Percentiles rank a stretch among this genome's conserved stretches.
phyloP scores from a whole-genome alignment of 2,797 vertebrate species.

The Gymnothorax reevesii region DNA sequence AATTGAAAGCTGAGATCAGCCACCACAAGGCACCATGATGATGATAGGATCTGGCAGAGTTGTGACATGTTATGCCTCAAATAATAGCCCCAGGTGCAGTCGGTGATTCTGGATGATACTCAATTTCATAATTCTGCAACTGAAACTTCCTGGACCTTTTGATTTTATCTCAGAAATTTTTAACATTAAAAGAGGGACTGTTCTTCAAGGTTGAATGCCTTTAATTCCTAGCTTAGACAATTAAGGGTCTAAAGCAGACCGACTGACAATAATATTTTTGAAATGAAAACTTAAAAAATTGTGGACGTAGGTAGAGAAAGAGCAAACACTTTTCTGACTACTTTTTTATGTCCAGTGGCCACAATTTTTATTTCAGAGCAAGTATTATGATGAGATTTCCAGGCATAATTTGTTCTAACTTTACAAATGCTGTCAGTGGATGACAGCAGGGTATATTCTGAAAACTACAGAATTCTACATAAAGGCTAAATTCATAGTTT shows the following conservation, averaged over 20 bases:
- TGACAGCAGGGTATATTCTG: too few relatives aligned
- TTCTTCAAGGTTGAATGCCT: slow-evolving; percentile 78
- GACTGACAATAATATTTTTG: slow-evolving; percentile 73
- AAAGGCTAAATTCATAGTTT: too few relatives aligned
- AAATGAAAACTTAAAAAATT: slow-evolving; percentile 66
- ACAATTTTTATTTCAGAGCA: not conserved
- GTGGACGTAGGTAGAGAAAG: slow-evolving; percentile 55
- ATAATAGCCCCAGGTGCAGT: not conserved
- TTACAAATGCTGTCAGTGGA: too few relatives aligned
- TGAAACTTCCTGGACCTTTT: slow-evolving; percentile 46
- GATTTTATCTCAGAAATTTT: slow-evolving; percentile 65
- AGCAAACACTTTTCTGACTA: slow-evolving; percentile 14
- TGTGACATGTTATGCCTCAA: not conserved
- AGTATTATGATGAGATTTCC: not conserved
- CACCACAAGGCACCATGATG: not conserved
- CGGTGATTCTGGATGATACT: slow-evolving; percentile 8
- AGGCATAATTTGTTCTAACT: not conserved
- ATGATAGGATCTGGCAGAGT: not conserved
- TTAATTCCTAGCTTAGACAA: slow-evolving; percentile 75
- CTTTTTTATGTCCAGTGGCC: not conserved
- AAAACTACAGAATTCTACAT: too few relatives aligned
- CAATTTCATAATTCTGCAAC: slow-evolving; percentile 28
- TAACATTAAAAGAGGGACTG: slow-evolving; percentile 70
- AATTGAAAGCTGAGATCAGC: not conserved
- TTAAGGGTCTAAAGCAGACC: slow-evolving; percentile 69